These are phyloP conservation scores for Ennomos erosarius DNA, from an alignment of 2,888 invertebrate species.

Conservation along the genomic window DNA sequence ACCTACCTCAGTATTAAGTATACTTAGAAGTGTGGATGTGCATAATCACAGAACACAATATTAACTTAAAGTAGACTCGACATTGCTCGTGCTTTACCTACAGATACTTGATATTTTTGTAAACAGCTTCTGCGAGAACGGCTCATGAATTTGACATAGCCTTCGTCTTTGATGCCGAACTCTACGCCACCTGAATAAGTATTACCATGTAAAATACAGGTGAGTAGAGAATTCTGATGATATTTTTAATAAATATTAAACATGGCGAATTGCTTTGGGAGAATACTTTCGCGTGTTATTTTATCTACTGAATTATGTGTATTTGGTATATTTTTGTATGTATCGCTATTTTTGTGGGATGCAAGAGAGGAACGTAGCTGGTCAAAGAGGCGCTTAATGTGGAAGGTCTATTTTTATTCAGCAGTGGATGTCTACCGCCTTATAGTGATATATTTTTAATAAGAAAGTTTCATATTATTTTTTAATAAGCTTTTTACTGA, in stretches of 20 bases:
- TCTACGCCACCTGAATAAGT: conserved; percentile 50
- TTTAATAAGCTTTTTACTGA: no score
- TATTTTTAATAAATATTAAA: conserved; percentile 20
- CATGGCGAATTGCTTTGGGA: conserved; percentile 1
- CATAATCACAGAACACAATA: no score
- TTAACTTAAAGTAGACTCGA: background rate
- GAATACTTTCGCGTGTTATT: conserved; percentile 20
- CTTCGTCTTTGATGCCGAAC: conserved; percentile 50
- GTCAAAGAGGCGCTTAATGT: no score
- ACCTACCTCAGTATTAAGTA: no score
- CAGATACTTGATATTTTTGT: conserved; percentile 39
- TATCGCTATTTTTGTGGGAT: no score
- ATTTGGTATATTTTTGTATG: no score
- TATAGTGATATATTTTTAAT: no score
- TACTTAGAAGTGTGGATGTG: no score
- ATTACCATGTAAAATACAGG: conserved; percentile 35
- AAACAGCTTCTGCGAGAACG: conserved; percentile 48
- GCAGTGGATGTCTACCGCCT: no score
- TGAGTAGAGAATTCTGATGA: conserved; percentile 28
- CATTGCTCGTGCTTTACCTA: conserved; percentile 6
- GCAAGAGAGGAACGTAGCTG: no score
- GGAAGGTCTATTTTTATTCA: no score
- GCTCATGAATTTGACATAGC: conserved; percentile 60
- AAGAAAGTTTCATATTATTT: no score
- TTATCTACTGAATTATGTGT: background rate